phyloP scores from a whole-genome alignment of 1,140 invertebrate genomes.

The Scaptomyza hsui region DNA sequence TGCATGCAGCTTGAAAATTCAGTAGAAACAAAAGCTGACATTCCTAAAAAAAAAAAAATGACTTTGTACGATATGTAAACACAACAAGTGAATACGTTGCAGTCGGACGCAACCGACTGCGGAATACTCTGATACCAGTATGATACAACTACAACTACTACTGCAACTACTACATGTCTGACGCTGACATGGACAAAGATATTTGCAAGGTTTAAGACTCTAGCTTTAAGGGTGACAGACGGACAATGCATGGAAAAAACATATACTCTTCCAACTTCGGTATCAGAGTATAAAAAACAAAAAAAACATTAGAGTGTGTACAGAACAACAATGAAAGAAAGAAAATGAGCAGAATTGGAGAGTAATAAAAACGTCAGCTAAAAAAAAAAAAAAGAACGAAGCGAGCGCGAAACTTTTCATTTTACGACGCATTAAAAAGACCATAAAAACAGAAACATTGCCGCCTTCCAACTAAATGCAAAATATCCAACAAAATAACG shows the following conservation, averaged over 20 bases:
- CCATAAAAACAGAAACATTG: slow-evolving; percentile 56
- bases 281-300: no score
- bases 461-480: slow-evolving; percentile 40
- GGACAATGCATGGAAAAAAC: no score
- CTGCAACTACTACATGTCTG: no score
- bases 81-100: no score
- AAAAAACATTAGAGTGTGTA: slow-evolving; percentile 44
- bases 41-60: not conserved
- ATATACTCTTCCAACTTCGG: no score
- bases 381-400: slow-evolving; percentile 23
- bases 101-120: no score
- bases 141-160: no score
- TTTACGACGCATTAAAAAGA: slow-evolving; percentile 73
- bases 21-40: slow-evolving; percentile 11
- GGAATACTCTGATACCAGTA: no score
- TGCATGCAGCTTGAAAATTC: slow-evolving; percentile 26
- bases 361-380: not conserved
- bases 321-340: slow-evolving; percentile 15
- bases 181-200: no score
- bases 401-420: slow-evolving; percentile 53
- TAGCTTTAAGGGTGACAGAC: no score
- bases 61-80: slow-evolving; percentile 45
- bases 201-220: no score
- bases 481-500: slow-evolving; percentile 12
- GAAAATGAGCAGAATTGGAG: slow-evolving; percentile 2